Evolutionary conservation across 1,140 invertebrate species (phyloP).

Genomic region (Drosophila miranda): DNA sequence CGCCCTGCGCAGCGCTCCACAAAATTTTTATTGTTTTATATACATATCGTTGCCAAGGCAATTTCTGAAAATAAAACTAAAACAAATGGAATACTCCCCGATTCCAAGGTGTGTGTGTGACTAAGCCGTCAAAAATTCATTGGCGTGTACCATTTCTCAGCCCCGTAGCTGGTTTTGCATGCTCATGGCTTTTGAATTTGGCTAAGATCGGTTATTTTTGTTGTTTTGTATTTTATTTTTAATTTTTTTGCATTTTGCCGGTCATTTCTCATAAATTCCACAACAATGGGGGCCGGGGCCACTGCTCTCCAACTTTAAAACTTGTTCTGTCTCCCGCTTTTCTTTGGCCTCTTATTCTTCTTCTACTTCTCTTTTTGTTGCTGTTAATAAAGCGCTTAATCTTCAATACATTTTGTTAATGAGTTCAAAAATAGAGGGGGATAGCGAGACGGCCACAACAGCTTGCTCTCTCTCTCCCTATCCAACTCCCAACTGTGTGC

Average conservation of each 20-base stretch:
- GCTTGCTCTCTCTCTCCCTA: slow-evolving; percentile 20
- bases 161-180: slow-evolving; percentile 48
- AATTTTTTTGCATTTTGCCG: slow-evolving; percentile 64
- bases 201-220: background rate
- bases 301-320: slow-evolving; percentile 40
- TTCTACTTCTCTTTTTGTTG: slow-evolving; percentile 8
- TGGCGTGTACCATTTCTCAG: slow-evolving; percentile 41
- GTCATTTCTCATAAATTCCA: slow-evolving; percentile 58
- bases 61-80: slow-evolving; percentile 41
- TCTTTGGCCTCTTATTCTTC: slow-evolving; percentile 40
- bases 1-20: slow-evolving; percentile 51
- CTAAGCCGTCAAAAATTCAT: slow-evolving; percentile 68
- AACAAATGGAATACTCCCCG: slow-evolving; percentile 10
- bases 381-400: slow-evolving; percentile 61
- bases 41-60: slow-evolving; percentile 66
- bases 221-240: slow-evolving; percentile 13
- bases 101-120: slow-evolving; percentile 74
- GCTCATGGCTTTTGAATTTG: slow-evolving; percentile 49
- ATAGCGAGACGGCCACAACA: slow-evolving; percentile 26
- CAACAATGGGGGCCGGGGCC: slow-evolving; percentile 35
- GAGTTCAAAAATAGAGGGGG: slow-evolving; percentile 47
- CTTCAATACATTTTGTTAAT: slow-evolving; percentile 74
- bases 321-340: slow-evolving; percentile 52
- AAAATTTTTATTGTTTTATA: slow-evolving; percentile 43
- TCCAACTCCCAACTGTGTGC: background rate